Conservation (phyloP, 2,113 vertebrate species). For the Anseranas semipalmata region DNA sequence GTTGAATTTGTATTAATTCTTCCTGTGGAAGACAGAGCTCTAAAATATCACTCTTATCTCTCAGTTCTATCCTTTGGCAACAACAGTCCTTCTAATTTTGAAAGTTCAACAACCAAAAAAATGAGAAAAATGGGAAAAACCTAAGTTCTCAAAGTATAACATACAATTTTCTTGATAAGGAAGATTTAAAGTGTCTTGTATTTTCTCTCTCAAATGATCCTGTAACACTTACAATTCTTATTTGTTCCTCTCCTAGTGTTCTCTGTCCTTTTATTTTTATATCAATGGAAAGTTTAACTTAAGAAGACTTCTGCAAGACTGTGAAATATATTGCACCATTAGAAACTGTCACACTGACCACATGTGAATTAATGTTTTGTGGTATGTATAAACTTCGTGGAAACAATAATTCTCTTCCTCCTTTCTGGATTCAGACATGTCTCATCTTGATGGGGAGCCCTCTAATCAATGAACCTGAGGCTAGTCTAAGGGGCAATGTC, state of each 20-base stretch:
- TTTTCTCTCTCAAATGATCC: not conserved
- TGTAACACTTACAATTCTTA: not conserved
- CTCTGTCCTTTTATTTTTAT: not conserved
- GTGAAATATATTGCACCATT: not conserved
- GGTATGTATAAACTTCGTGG: not conserved
- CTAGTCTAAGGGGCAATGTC: accelerated
- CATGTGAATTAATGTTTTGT: not conserved
- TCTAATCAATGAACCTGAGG: not conserved
- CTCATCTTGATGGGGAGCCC: not conserved
- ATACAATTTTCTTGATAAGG: not conserved
- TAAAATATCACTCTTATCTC: not conserved
- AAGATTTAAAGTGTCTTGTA: not conserved
- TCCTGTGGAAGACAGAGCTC: not conserved
- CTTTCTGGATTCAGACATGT: not conserved
- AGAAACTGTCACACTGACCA: not conserved
- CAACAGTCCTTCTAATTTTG: not conserved
- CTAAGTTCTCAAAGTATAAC: not conserved
- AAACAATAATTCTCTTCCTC: not conserved
- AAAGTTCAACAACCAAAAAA: not conserved
- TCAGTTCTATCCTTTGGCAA: not conserved
- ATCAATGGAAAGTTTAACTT: not conserved
- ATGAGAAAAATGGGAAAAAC: accelerated
- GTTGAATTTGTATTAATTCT: not conserved
- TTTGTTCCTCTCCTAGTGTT: not conserved
- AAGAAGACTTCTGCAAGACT: not conserved